Evolutionary conservation across 2,888 invertebrate genomes (phyloP).

Genomic region (Lepidocyrtinus sp.): DNA sequence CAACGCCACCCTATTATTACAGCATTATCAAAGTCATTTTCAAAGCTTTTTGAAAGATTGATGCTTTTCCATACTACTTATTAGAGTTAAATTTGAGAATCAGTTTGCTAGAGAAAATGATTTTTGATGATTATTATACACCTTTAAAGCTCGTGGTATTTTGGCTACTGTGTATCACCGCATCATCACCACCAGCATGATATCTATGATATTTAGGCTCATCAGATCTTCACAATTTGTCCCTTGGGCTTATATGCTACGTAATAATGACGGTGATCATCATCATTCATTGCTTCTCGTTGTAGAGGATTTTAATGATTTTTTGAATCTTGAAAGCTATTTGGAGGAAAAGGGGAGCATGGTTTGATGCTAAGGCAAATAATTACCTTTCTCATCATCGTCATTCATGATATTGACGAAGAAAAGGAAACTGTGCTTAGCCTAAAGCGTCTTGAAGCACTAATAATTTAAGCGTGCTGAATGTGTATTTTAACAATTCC

Average conservation of each 20-base stretch:
- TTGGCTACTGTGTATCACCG: constrained; percentile 42
- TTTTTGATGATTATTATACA: constrained; percentile 41
- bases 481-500: constrained; percentile 28
- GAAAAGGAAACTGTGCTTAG: neutral
- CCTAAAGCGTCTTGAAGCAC: constrained; percentile 5
- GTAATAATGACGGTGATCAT: constrained; percentile 14
- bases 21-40: constrained; percentile 54
- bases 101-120: constrained; percentile 25
- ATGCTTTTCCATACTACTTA: constrained; percentile 20
- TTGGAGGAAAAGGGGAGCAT: constrained; percentile 37
- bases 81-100: constrained; percentile 6
- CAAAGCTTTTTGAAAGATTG: constrained; percentile 39
- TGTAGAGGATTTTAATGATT: constrained; percentile 35
- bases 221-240: constrained; percentile 39
- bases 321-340: constrained; percentile 29
- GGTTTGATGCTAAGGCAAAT: constrained; percentile 51
- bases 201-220: neutral
- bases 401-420: constrained; percentile 4
- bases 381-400: constrained; percentile 56
- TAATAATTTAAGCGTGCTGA: constrained; percentile 21
- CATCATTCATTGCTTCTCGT: constrained; percentile 9
- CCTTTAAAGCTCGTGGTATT: constrained; percentile 42
- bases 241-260: constrained; percentile 21
- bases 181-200: constrained; percentile 21
- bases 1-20: constrained; percentile 57